These are phyloP conservation scores for Sceliomorpha sp. DNA, from an alignment of 2,888 invertebrate species.

Conservation along the genomic window DNA sequence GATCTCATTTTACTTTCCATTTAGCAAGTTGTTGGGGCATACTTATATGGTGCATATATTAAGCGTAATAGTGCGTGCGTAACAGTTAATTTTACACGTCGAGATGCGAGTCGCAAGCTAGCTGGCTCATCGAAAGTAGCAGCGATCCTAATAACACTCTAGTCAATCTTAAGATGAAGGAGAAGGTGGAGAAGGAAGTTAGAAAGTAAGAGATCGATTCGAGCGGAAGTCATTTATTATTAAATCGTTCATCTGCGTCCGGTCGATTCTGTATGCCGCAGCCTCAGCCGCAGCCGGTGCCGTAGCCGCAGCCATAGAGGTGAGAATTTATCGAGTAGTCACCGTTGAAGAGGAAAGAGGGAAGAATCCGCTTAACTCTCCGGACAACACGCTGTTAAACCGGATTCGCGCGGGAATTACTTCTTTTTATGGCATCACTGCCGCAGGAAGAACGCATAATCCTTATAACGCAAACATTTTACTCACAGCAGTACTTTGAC, in stretches of 20 bases:
- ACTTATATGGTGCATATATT: conserved; percentile 42
- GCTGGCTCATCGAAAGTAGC: conserved; percentile 44
- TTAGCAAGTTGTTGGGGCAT: conserved; percentile 40
- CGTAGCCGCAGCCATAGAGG: no score
- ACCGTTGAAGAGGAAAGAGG: conserved; percentile 40
- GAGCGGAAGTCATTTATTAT: conserved; percentile 63
- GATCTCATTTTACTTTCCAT: conserved; percentile 48
- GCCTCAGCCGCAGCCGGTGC: no score
- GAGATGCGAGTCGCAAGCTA: conserved; percentile 29
- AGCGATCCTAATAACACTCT: conserved; percentile 27
- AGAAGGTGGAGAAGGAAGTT: no score
- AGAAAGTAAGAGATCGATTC: conserved; percentile 67
- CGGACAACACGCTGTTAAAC: conserved; percentile 4
- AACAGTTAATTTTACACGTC: conserved; percentile 50
- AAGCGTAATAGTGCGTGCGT: conserved; percentile 48
- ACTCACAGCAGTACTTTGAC: not conserved
- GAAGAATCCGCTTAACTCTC: conserved; percentile 25
- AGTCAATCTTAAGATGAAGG: conserved; percentile 47
- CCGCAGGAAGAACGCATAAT: conserved; percentile 5
- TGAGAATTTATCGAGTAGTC: conserved; percentile 57
- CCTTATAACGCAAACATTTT: conserved; percentile 5
- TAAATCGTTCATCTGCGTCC: conserved; percentile 60
- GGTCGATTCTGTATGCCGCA: conserved; percentile 18
- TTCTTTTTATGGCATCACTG: conserved; percentile 19
- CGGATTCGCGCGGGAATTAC: conserved; percentile 11